Percentiles rank a stretch among this genome's conserved stretches.
Evolutionary conservation across 2,888 invertebrate species (phyloP).

Genomic region (Vannuccia rotundouncinata): DNA sequence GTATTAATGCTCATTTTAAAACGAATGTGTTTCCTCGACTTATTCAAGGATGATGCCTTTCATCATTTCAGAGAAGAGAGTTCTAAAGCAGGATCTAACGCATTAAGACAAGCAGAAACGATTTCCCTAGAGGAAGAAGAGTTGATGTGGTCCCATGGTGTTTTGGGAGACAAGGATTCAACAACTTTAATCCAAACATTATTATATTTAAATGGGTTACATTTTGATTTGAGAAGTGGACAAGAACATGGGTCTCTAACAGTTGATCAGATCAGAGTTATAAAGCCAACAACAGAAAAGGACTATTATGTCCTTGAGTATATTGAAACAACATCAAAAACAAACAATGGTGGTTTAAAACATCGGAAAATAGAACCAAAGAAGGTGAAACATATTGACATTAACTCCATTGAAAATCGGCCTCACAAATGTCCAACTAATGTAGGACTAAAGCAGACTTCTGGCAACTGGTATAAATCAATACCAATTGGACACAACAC

Average conservation of each 20-base stretch:
- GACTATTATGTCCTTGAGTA: neutral
- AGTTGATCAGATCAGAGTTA: slow-evolving; percentile 6
- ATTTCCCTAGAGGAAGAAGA: slow-evolving; percentile 12
- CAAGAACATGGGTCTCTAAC: slow-evolving; percentile 12
- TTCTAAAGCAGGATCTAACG: neutral
- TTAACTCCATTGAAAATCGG: slow-evolving; percentile 4
- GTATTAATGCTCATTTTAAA: slow-evolving; percentile 24
- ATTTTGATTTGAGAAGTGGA: slow-evolving; percentile 13
- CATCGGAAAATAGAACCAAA: slow-evolving; percentile 8
- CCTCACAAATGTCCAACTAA: neutral
- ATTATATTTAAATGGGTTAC: slow-evolving; percentile 7
- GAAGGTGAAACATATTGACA: slow-evolving; percentile 18
- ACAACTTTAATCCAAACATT: neutral
- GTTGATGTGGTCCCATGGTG: slow-evolving; percentile 11
- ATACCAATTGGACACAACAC: slow-evolving; percentile 30
- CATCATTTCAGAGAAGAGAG: slow-evolving; percentile 13
- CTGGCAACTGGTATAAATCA: neutral
- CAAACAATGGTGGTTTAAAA: slow-evolving; percentile 24
- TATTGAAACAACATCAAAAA: neutral
- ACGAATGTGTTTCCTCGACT: neutral
- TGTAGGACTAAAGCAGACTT: neutral
- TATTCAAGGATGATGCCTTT: slow-evolving; percentile 18
- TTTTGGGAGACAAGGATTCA: neutral
- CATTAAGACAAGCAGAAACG: slow-evolving; percentile 15
- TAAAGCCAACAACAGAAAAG: slow-evolving; percentile 8